These are phyloP conservation scores for Drosophila busckii DNA, from an alignment of 1,140 invertebrate species.

Conservation along the genomic window DNA sequence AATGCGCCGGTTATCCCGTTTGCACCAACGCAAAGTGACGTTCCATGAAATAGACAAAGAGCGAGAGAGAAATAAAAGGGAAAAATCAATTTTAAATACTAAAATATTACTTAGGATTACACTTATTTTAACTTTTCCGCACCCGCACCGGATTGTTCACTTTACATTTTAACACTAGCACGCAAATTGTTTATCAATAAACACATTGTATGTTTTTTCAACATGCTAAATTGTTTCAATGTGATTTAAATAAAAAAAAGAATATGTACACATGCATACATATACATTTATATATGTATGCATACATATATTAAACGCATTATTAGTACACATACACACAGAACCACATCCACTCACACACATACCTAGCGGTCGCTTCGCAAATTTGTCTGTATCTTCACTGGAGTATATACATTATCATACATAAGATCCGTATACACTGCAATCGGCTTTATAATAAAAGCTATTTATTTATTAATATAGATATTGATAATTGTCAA, in stretches of 20 bases:
- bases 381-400: background rate
- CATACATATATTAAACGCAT: conserved; percentile 3
- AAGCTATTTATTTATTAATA: background rate
- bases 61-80: conserved; percentile 55
- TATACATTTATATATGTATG: background rate
- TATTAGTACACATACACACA: no score
- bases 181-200: background rate
- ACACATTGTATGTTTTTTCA: no score
- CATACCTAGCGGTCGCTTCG: conserved; percentile 10
- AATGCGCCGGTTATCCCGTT: conserved; percentile 53
- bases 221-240: no score
- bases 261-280: background rate
- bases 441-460: background rate
- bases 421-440: background rate
- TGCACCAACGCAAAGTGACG: conserved; percentile 41
- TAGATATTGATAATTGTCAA: conserved; percentile 6
- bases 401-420: background rate
- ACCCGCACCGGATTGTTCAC: no score
- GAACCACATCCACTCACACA: no score
- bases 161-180: background rate
- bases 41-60: conserved; percentile 37
- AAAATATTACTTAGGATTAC: conserved; percentile 39
- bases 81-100: conserved; percentile 71
- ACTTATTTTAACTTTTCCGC: conserved; percentile 33
- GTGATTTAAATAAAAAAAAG: background rate